Evolutionary conservation across 2,113 vertebrate species (phyloP).

Genomic region (Chlorocebus sabaeus): DNA sequence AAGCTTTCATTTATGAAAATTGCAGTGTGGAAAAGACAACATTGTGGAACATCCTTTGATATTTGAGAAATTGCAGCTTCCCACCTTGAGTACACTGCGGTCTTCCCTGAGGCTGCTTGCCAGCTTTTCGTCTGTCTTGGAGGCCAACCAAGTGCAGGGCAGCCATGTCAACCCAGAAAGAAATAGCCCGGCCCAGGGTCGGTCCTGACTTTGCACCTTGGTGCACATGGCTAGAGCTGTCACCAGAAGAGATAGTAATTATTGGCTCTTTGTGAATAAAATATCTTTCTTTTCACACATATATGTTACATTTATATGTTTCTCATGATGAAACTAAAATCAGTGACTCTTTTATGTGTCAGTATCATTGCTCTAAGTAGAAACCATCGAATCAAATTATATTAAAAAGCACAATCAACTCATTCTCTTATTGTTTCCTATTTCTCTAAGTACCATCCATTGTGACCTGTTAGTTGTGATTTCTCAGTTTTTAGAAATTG

Average conservation of each 20-base stretch:
- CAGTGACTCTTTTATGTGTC: not conserved
- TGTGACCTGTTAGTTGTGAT: accelerated
- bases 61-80: not conserved
- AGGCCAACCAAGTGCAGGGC: accelerated
- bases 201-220: accelerated
- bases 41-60: not conserved
- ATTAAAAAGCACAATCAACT: not conserved
- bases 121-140: no score
- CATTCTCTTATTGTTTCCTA: not conserved
- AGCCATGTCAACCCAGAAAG: accelerated
- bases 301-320: not conserved
- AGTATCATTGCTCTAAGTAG: not conserved
- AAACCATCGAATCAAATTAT: not conserved
- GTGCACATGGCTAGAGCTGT: accelerated
- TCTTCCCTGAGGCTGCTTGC: not conserved
- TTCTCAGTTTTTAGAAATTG: not conserved
- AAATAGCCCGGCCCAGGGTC: accelerated
- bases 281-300: not conserved
- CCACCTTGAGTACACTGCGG: accelerated
- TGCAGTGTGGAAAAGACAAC: not conserved
- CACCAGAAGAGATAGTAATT: accelerated
- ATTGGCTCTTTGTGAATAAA: not conserved
- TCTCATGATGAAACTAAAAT: not conserved
- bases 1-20: not conserved
- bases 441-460: not conserved